phyloP scores from a whole-genome alignment of 1,140 invertebrate species.

The Leptinotarsa lineolata region DNA sequence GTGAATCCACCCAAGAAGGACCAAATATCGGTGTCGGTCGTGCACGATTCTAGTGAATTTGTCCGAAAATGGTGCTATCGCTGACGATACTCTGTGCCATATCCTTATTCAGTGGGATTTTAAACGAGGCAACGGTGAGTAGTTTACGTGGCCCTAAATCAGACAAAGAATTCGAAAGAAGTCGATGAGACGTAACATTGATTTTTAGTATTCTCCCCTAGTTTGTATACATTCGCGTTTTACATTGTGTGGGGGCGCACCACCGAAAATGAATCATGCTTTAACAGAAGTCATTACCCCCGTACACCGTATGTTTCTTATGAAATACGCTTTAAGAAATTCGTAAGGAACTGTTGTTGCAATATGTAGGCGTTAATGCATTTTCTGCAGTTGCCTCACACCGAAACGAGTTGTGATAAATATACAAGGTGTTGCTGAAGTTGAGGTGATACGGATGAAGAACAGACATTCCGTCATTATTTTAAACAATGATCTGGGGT shows the following conservation, averaged over 20 bases:
- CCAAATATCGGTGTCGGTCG: constrained; percentile 44
- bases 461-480: too few species aligned
- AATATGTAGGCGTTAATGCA: too few species aligned
- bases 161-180: constrained; percentile 30
- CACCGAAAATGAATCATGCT: not conserved
- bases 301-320: too few species aligned
- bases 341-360: too few species aligned
- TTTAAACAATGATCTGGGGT: too few species aligned
- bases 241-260: not conserved
- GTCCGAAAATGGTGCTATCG: constrained; percentile 49
- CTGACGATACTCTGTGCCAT: constrained; percentile 47
- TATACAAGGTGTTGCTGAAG: too few species aligned
- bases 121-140: constrained; percentile 47
- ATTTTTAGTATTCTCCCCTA: constrained; percentile 43
- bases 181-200: constrained; percentile 42
- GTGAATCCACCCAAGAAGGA: constrained; percentile 48
- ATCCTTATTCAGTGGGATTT: constrained; percentile 42
- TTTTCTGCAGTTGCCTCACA: too few species aligned
- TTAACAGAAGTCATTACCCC: not conserved
- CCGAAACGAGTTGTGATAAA: too few species aligned
- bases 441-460: too few species aligned
- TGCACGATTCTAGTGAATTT: constrained; percentile 43
- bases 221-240: constrained; percentile 32
- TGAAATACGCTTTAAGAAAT: too few species aligned
- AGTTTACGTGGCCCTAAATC: constrained; percentile 15